Base-by-base conservation (phyloP, 2,888 invertebrate species). In the Yponomeuta malinellus region DNA sequence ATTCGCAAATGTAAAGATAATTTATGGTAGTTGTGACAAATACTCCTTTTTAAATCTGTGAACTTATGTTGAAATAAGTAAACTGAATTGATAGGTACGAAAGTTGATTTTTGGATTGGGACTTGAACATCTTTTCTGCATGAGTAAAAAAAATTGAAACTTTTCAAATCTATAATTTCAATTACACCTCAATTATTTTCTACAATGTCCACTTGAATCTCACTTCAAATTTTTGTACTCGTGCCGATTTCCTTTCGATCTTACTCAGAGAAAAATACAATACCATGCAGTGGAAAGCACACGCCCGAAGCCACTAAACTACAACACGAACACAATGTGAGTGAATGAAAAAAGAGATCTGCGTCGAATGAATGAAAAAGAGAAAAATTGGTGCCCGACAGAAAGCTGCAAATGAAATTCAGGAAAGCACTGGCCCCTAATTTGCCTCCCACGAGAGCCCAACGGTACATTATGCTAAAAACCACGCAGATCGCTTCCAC, bases 401-500 rank as follows among this genome's bases (percentile, higher is more conserved):
- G 48, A 48, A n/a, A 68, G 52, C 29, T 48, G 23, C 48, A 15
- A 43, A 6, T 68, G 31, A 48, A 48, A 59, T 59, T 59, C 52
- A 59, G 52, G 52, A 48, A 48, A 9, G 23, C 12, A 10, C 37
- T 69, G 69, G 69, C 10, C 33, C 69, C 69, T 63, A 63, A 10
- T 10, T n/a, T 37, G 10, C 31, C 23, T 23, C 52, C 68, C 23
- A 23, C 12, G 48, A 5, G 31, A 52, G 6, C 68, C 48, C n/a
- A n/a, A 15, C n/a, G n/a, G 15, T 15, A 59, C 5, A 59, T 59
- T 59, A 59, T 43, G 33, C 43, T 67, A 74, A 70, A 43, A 52
- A 68, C 71, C 80, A 82, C 88, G 85, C 90, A 89, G 87, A 90
- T 81, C 81, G 77, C 78, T 76, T 80, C 80, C 81, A 82, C 83